Evolutionary conservation across 2,797 vertebrate genomes (phyloP).

Genomic region (Coregonus suidteri): DNA sequence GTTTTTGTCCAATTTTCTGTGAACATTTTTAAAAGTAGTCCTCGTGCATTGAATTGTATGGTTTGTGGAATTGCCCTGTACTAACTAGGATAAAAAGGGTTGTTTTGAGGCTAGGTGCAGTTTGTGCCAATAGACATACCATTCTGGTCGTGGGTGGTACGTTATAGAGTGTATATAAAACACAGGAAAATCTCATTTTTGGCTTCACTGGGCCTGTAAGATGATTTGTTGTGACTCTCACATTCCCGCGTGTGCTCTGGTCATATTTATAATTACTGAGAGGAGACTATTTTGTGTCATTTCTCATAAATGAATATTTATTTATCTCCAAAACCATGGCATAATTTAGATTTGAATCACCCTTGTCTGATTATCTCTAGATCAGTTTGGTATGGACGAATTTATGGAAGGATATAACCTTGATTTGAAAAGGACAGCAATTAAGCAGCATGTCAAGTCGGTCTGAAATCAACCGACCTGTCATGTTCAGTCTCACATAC

Average conservation of each 20-base stretch:
- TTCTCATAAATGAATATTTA: background rate
- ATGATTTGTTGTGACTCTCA: background rate
- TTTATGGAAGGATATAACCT: background rate
- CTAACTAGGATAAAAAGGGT: background rate
- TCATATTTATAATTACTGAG: background rate
- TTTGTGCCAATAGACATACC: background rate
- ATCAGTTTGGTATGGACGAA: background rate
- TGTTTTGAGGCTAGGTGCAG: background rate
- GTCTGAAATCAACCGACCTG: background rate
- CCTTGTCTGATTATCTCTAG: background rate
- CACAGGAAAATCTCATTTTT: background rate
- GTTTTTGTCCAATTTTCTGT: too few relatives aligned
- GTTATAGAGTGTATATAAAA: background rate
- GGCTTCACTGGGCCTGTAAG: background rate
- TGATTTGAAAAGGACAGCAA: background rate
- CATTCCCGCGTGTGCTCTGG: background rate
- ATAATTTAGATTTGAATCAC: background rate
- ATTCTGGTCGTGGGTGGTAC: conserved; percentile 9
- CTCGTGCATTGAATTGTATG: too few relatives aligned
- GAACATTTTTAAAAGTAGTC: too few relatives aligned
- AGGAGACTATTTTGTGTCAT: background rate
- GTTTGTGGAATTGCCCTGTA: too few relatives aligned
- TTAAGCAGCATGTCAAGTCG: background rate
- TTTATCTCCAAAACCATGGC: background rate
- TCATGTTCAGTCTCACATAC: background rate